Evolutionary conservation across 1,140 invertebrate genomes (phyloP).

Genomic region (Halesus radiatus): DNA sequence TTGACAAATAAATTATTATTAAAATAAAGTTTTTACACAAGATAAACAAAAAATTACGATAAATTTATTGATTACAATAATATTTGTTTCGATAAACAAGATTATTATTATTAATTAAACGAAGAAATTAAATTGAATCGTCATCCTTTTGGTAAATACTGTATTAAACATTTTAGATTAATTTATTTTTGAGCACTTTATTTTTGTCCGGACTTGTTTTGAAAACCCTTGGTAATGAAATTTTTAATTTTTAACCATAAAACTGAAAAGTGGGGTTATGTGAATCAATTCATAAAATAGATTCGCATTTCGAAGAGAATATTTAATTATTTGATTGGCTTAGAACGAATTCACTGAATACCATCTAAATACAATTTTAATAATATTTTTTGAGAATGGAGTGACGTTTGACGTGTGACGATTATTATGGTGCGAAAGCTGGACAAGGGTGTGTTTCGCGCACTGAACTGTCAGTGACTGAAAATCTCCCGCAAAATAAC

Average conservation of each 20-base stretch:
- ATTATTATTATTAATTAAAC: not conserved
- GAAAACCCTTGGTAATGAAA: not conserved
- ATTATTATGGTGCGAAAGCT: not conserved
- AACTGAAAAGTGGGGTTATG: not conserved
- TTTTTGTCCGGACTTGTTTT: not conserved
- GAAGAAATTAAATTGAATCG: not conserved
- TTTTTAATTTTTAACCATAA: not conserved
- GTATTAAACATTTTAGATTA: slow-evolving; percentile 19
- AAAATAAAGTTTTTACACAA: not conserved
- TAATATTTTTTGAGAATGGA: not conserved
- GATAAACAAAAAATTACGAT: no score
- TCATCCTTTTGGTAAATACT: not conserved
- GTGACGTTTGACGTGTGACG: not conserved
- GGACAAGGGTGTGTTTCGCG: not conserved
- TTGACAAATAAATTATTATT: not conserved
- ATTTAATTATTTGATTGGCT: not conserved
- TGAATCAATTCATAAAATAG: not conserved
- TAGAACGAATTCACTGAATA: not conserved
- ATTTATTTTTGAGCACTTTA: no score
- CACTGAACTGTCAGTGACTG: slow-evolving; percentile 9
- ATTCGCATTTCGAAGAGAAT: not conserved
- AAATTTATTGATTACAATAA: no score
- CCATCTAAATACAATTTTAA: not conserved
- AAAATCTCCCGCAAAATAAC: slow-evolving; percentile 14
- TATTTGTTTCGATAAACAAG: no score